Percentiles rank a stretch among this genome's conserved stretches.
Conservation (phyloP, 1,140 invertebrate species). For the Homarus americanus region DNA sequence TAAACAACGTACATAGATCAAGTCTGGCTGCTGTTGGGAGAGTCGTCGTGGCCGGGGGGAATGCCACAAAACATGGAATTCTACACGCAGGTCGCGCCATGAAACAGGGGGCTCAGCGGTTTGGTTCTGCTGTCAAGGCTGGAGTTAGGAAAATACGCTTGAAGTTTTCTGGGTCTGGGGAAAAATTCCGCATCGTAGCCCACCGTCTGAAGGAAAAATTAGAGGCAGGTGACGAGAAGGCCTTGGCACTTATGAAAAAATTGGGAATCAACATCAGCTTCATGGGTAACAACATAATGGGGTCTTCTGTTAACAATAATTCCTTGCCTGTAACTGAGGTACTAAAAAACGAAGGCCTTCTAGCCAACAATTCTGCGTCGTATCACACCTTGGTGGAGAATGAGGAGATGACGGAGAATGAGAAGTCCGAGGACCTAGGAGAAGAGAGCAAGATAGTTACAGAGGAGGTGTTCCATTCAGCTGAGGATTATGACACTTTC, state of each 20-base stretch:
- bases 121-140: constrained; percentile 37
- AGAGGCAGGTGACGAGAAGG: constrained; percentile 51
- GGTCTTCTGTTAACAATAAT: neutral
- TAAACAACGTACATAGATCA: neutral
- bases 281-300: neutral
- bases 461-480: neutral
- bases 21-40: neutral
- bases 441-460: neutral
- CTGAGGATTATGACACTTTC: neutral
- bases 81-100: constrained; percentile 12
- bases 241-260: constrained; percentile 38
- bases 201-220: constrained; percentile 48
- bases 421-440: neutral
- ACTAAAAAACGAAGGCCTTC: constrained; percentile 27
- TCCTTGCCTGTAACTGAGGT: constrained; percentile 20
- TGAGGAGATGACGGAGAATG: neutral
- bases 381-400: neutral
- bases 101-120: neutral
- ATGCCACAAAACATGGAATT: constrained; percentile 2
- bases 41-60: neutral
- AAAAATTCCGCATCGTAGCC: constrained; percentile 55
- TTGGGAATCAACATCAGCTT: constrained; percentile 38
- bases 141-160: constrained; percentile 45
- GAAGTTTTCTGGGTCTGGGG: constrained; percentile 27
- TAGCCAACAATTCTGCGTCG: constrained; percentile 35